Base-by-base conservation (phyloP, 2,888 invertebrate species). In the Deilephila elpenor region DNA sequence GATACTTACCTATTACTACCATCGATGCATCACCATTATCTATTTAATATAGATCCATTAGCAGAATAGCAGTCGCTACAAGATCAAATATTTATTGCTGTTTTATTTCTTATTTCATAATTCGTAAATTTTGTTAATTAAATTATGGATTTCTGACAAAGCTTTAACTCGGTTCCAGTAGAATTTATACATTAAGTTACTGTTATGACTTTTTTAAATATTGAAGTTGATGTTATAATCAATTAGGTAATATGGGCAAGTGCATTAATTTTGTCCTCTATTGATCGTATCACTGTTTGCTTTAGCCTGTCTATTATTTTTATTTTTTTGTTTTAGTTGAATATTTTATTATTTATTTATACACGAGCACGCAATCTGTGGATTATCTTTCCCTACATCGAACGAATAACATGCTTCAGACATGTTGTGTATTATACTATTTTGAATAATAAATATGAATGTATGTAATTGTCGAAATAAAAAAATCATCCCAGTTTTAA, bases 81-180 rank as follows among this genome's bases (percentile, higher is more conserved):
- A 93, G 94, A 94, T 94, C 94, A 94, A 94, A 94, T 94, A 94
- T 94, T 93, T 94, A 93, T 93, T 91, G 91, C 90, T 93, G 93
- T 93, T 93, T 93, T 90, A 91, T 93, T 91, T 91, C 91, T 90
- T 92, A 88, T 89, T 83, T 90, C 87, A 89, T 93, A 91, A 92
- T 91, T 93, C 91, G 88, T 93, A 90, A 93, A 93, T 91, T 93
- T 93, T 93, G 93, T 93, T 94, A 92, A 91, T 88, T 93, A 92
- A 93, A 93, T 93, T 92, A 91, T 93, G 92, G 90, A 93, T 93
- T 94, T 94, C 91, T 93, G 91, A 91, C 86, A 92, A 94, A 94
- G 94, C 94, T 94, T 94, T 94, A 94, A 94, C 94, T 93, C 89
- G 93, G 94, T 94, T 94, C 93, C 94, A 94, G 92, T 94, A 94